A percentile compares a stretch with the other conserved stretches of the same genome.
Evolutionary conservation across 2,888 invertebrate genomes (phyloP).

Genomic region (Cosmia trapezina): DNA sequence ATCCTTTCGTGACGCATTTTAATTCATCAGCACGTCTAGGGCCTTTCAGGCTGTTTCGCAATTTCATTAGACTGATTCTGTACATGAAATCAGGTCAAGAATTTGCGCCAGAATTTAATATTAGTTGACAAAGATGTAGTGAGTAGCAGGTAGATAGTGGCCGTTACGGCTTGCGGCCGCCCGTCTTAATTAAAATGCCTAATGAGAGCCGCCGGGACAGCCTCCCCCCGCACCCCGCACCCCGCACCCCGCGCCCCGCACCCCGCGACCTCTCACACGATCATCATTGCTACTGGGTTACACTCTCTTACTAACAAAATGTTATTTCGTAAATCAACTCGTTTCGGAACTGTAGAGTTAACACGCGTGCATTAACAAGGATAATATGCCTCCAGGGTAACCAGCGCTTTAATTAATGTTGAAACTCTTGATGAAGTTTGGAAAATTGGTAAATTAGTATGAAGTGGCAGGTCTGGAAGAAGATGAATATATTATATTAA

Average conservation of each 20-base stretch:
- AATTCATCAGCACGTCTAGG: background rate
- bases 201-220: conserved; percentile 71
- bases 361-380: conserved; percentile 17
- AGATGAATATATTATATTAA: no score
- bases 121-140: conserved; percentile 56
- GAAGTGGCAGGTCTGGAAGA: background rate
- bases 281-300: conserved; percentile 60
- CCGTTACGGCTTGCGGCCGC: conserved; percentile 57
- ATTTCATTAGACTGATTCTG: conserved; percentile 15
- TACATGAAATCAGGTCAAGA: conserved; percentile 42
- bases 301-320: conserved; percentile 53
- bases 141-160: conserved; percentile 64
- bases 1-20: conserved; percentile 2
- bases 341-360: conserved; percentile 34
- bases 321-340: conserved; percentile 59
- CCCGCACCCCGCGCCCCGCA: conserved; percentile 9
- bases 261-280: conserved; percentile 48
- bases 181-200: conserved; percentile 80
- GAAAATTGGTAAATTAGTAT: background rate
- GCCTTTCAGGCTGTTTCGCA: background rate
- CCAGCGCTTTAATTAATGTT: background rate
- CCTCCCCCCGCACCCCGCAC: conserved; percentile 28
- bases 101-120: conserved; percentile 56
- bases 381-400: background rate
- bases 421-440: conserved; percentile 2